These are phyloP conservation scores for Acanthosepion lycidas DNA, from an alignment of 2,888 invertebrate species.

Conservation along the genomic window DNA sequence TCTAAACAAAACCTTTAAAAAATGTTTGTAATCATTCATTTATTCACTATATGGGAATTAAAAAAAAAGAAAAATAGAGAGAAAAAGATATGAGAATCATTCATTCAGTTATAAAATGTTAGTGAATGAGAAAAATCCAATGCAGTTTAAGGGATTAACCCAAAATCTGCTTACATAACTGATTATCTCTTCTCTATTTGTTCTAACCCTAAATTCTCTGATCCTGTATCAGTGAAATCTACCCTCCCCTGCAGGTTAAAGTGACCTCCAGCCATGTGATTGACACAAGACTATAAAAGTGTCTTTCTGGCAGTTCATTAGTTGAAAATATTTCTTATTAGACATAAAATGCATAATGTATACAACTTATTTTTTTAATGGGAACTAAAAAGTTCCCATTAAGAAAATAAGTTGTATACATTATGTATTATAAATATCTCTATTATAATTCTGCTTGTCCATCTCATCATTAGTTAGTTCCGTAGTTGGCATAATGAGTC, in stretches of 20 bases:
- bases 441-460: too few species aligned
- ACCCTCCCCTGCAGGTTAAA: background rate
- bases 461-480: too few species aligned
- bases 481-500: too few species aligned
- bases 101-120: background rate
- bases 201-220: conserved; percentile 17
- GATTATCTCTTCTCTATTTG: conserved; percentile 17
- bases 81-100: background rate
- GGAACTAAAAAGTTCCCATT: too few species aligned
- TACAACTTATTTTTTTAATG: too few species aligned
- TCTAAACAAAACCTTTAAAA: background rate
- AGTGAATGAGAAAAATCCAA: conserved; percentile 8
- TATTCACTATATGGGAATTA: background rate
- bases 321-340: background rate
- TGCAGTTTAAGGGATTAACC: background rate
- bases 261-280: background rate
- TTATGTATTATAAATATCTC: too few species aligned
- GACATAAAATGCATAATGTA: too few species aligned
- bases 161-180: background rate
- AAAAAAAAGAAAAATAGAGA: too few species aligned
- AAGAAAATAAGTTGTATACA: too few species aligned
- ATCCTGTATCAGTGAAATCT: background rate
- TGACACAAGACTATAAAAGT: background rate
- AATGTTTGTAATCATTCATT: background rate
- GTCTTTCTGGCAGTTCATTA: background rate